Conservation (phyloP, 2,888 invertebrate species). For the Papilio elwesi region DNA sequence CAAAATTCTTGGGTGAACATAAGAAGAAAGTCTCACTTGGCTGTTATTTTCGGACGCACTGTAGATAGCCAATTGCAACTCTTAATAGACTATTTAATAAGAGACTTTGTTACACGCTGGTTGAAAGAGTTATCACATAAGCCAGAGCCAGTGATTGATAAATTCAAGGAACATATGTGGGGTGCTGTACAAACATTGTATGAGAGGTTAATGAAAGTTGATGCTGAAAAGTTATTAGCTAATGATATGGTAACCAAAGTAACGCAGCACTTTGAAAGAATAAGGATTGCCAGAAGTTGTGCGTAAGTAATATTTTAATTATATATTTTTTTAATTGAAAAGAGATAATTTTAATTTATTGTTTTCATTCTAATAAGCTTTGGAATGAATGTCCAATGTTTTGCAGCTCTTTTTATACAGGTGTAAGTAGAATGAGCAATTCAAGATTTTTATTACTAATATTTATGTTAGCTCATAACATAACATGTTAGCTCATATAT, state of each 20-base stretch:
- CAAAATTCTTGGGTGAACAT: constrained; percentile 69
- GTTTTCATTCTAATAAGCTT: not conserved
- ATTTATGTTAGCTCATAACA: too few species aligned
- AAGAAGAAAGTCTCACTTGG: constrained; percentile 84
- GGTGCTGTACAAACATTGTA: constrained; percentile 89
- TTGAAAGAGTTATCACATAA: constrained; percentile 88
- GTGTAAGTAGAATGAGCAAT: too few species aligned
- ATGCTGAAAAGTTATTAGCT: constrained; percentile 92
- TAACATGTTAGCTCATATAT: too few species aligned
- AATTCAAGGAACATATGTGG: constrained; percentile 92
- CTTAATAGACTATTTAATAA: constrained; percentile 90
- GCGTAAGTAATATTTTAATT: constrained; percentile 84
- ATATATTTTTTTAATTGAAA: not conserved
- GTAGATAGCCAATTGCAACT: constrained; percentile 93
- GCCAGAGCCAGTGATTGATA: constrained; percentile 86
- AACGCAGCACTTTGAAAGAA: constrained; percentile 93
- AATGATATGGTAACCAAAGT: constrained; percentile 92
- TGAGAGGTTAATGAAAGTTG: constrained; percentile 89
- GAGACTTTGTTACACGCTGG: constrained; percentile 92
- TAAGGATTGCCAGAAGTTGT: constrained; percentile 89
- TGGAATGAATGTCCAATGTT: not conserved
- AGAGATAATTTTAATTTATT: too few species aligned
- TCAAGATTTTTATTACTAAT: too few species aligned
- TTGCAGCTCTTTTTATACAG: too few species aligned
- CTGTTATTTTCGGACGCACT: constrained; percentile 92